phyloP scores from a whole-genome alignment of 2,888 invertebrate genomes.

The Zhengitettix transpicula region DNA sequence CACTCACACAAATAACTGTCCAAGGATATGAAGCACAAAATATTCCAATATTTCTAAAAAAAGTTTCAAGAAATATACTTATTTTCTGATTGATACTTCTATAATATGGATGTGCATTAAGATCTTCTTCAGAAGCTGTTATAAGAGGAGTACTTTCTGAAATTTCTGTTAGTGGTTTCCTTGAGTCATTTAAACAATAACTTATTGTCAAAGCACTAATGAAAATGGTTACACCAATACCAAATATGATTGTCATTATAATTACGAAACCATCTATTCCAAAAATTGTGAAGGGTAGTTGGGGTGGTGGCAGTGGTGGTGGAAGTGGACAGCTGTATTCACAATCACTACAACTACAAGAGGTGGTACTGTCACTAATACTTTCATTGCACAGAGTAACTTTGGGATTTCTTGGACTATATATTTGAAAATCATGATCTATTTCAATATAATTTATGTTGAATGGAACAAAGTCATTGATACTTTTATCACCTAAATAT shows the following conservation, averaged over 20 bases:
- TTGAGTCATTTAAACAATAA: neutral
- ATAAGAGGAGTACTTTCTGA: neutral
- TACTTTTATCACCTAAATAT: slow-evolving; percentile 42
- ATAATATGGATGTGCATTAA: no score
- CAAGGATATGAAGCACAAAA: slow-evolving; percentile 48
- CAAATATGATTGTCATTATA: neutral
- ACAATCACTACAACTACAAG: slow-evolving; percentile 70
- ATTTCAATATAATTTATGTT: slow-evolving; percentile 48
- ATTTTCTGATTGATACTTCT: neutral
- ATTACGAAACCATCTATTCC: neutral
- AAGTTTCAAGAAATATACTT: neutral
- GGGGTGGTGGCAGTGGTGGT: neutral
- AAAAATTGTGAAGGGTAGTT: neutral
- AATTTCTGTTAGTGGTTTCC: neutral
- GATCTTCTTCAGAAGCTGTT: neutral
- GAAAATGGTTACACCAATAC: neutral
- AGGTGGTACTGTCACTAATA: slow-evolving; percentile 38
- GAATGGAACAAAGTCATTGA: slow-evolving; percentile 49
- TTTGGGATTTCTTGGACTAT: slow-evolving; percentile 37
- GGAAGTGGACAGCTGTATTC: slow-evolving; percentile 37
- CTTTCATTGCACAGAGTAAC: slow-evolving; percentile 49
- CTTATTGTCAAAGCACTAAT: neutral
- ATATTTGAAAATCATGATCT: slow-evolving; percentile 30
- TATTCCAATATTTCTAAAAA: neutral
- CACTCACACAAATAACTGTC: slow-evolving; percentile 41